Base-by-base conservation (phyloP, 2,113 vertebrate species). In the Ursus arctos region DNA sequence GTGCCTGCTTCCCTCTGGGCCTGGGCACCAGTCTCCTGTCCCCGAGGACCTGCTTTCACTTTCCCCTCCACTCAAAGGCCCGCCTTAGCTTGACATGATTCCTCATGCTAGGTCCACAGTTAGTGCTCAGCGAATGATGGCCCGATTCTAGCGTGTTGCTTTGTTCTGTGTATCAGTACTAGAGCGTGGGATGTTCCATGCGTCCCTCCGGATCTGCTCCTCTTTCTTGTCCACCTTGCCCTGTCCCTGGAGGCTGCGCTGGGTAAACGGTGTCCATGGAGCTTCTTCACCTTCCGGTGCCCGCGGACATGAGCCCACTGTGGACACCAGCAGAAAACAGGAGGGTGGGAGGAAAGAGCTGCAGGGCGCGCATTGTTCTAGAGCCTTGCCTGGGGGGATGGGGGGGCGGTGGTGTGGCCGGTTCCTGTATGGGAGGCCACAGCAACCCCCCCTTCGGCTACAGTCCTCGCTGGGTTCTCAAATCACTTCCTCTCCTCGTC, bases 371-470 rank as follows among this genome's bases (percentile, higher is more conserved):
- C 15, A 33, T 13, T 21, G 8, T 51, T 26, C 90, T 21, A 53
- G 65, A 2, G 14, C 31, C 55, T 57, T 31, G 82, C 40, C 85
- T 8, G 16, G 77, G 53, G 40, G 11, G 3, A 55, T 26, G 28
- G 49, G 28, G 0, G 31, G 69, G 33, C 18, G 4, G 21, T 0
- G 0, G 24, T 5, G 3, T 12, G 76, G 22, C 12, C 13, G 24
- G 31, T 12, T 61, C 85, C 53, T 13, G 14, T 3, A 0, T 3
- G 4, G 31, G 31, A 89, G 88, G 28, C 24, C 77, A 24, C 31
- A 28, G 88, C 53, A 1, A 1, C 18, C 8, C 2, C 21, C 6
- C 8, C 22, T 69, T 81, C 80, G 21, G 79, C 65, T 16, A 0
- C 2, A 33, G 63, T 22, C 65, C 40, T 72, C 16, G 16, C 57